These are phyloP conservation scores for Cryptus viduatorius DNA, from an alignment of 2,888 invertebrate species.

Conservation along the genomic window DNA sequence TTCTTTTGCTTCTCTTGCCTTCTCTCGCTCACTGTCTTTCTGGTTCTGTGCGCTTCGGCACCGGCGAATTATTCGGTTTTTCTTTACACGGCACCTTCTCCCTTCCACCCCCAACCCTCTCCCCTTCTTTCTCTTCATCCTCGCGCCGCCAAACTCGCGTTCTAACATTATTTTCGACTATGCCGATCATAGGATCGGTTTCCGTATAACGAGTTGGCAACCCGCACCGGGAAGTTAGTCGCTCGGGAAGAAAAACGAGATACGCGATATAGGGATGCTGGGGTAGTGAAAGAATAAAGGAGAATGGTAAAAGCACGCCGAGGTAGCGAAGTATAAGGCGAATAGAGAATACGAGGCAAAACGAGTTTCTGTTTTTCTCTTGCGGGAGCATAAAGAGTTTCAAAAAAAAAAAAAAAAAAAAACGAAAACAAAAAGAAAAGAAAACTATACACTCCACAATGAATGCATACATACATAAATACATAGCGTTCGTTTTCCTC, in stretches of 20 bases:
- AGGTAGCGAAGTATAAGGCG: slow-evolving; percentile 32
- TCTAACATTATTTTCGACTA: slow-evolving; percentile 69
- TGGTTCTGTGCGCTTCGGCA: neutral
- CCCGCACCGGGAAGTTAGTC: slow-evolving; percentile 67
- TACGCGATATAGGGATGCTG: slow-evolving; percentile 35
- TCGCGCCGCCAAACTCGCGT: slow-evolving; percentile 42
- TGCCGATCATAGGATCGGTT: slow-evolving; percentile 66
- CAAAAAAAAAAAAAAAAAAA: no score
- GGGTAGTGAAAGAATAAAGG: slow-evolving; percentile 63
- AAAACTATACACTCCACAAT: slow-evolving; percentile 60
- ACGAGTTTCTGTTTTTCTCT: slow-evolving; percentile 70
- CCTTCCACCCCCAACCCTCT: no score
- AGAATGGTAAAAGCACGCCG: slow-evolving; percentile 39
- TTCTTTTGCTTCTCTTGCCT: slow-evolving; percentile 1
- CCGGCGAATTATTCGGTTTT: slow-evolving; percentile 57
- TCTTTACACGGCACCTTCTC: slow-evolving; percentile 5
- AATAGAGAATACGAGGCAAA: slow-evolving; percentile 47
- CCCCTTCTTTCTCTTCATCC: neutral
- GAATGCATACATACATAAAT: slow-evolving; percentile 67
- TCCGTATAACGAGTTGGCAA: slow-evolving; percentile 70
- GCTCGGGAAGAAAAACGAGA: slow-evolving; percentile 66
- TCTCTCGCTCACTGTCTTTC: neutral
- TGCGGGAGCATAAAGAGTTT: slow-evolving; percentile 60
- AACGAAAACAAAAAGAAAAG: slow-evolving; percentile 31
- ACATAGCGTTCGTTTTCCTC: slow-evolving; percentile 64